Base-by-base conservation (phyloP, 1,140 invertebrate genomes). In the Hylaeus volcanicus region DNA sequence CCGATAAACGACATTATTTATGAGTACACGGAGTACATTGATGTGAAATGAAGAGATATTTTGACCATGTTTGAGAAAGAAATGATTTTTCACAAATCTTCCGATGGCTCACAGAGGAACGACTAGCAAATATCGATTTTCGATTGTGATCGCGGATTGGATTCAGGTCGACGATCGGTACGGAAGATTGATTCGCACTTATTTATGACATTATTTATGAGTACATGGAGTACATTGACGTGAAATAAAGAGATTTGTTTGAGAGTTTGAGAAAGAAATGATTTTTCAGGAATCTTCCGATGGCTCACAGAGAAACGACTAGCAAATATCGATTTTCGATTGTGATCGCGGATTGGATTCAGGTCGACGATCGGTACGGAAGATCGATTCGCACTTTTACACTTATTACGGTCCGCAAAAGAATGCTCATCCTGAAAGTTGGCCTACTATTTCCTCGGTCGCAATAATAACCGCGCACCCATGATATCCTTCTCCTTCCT, bases 361-460 rank as follows among this genome's bases (percentile, higher is more conserved):
- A 56, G 55, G 55, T 56, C 55, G 55, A 15, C 55, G 55, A 15
- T 56, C 55, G 55, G 55, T 56, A 56, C 15, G 55, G 4, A n/a
- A n/a, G 55, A 58, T 53, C 70, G 79, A 41, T 74, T 81, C 56
- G 80, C 69, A 80, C 79, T 78, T 76, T 78, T 74, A 56, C 74
- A 84, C 83, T 80, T 68, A 72, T 60, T 81, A 81, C 88, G 85
- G 86, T 88, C 84, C 80, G 84, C 55, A 86, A 84, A 91, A 91
- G 91, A 91, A 91, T 86, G 90, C 87, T 90, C 88, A 92, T 91
- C 91, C 91, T 88, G 90, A 91, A 92, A 91, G 90, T 91, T 91
- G 89, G 89, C 91, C 91, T 92, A 92, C 91, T 92, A 90, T 91
- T 90, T 88, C 88, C 85, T 74, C 76, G 66, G 81, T 82, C 79